Evolutionary conservation across 2,113 vertebrate genomes (phyloP).

Genomic region (Albula goreensis): DNA sequence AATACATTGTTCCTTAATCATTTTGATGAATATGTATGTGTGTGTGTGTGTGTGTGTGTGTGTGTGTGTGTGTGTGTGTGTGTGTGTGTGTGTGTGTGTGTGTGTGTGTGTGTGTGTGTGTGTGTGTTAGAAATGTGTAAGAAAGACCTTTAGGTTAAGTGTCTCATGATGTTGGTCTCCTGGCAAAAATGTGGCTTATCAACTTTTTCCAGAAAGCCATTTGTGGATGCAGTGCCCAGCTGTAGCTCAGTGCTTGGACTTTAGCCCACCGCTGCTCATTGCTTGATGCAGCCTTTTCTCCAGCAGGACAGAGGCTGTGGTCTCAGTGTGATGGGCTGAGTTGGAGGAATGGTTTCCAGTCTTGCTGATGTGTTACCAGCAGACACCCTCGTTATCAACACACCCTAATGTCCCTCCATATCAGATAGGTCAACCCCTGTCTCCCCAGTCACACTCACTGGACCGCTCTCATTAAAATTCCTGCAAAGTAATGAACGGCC

Average conservation of each 20-base stretch:
- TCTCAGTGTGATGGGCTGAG: no score
- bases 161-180: background rate
- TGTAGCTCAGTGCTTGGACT: no score
- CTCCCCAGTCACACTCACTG: constrained; percentile 22
- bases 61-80: background rate
- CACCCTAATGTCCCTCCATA: constrained; percentile 28
- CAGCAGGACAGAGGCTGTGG: background rate
- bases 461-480: constrained; percentile 43
- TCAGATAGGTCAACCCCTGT: background rate
- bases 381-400: background rate
- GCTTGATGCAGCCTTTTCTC: no score
- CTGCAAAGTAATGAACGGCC: background rate
- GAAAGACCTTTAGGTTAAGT: background rate
- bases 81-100: background rate
- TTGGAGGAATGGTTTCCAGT: background rate
- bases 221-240: no score
- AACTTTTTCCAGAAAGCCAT: no score
- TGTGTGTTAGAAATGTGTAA: no score
- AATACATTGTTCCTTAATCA: background rate
- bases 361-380: background rate
- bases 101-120: background rate
- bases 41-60: background rate
- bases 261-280: no score
- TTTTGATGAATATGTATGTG: no score
- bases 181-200: no score